These are phyloP conservation scores for Bubo blakistoni DNA, from an alignment of 2,113 vertebrate species.

Conservation along the genomic window DNA sequence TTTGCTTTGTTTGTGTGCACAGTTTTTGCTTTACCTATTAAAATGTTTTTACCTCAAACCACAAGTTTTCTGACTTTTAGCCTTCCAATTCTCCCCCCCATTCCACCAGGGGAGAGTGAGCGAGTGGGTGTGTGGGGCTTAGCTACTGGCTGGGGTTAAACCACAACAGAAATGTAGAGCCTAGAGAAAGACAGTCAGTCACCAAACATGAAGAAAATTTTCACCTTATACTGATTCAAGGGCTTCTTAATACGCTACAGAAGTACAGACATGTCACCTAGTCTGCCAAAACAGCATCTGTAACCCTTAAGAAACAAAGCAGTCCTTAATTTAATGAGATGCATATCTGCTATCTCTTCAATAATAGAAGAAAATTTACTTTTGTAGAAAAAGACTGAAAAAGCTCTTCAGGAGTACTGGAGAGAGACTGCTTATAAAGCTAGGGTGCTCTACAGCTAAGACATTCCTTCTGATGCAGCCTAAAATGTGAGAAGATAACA, in stretches of 20 bases:
- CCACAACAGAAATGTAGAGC: not conserved
- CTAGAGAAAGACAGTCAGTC: not conserved
- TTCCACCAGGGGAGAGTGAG: too few species aligned
- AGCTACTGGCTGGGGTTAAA: not conserved
- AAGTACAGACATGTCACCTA: not conserved
- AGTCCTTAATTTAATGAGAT: not conserved
- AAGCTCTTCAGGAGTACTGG: not conserved
- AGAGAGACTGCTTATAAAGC: not conserved
- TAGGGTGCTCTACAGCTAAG: not conserved
- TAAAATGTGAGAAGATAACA: not conserved
- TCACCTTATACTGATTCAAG: not conserved
- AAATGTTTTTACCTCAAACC: too few species aligned
- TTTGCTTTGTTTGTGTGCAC: not conserved
- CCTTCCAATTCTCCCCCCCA: too few species aligned
- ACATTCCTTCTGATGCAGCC: not conserved
- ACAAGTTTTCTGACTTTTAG: too few species aligned
- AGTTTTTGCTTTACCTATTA: too few species aligned
- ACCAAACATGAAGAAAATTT: not conserved
- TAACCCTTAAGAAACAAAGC: not conserved
- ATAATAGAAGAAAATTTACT: not conserved
- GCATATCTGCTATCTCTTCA: not conserved
- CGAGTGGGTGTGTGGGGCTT: too few species aligned
- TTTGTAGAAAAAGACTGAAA: not conserved
- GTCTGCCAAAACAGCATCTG: not conserved
- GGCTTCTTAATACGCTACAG: not conserved